Conservation (phyloP, 2,797 vertebrate genomes). For the Chromobotia macracanthus region DNA sequence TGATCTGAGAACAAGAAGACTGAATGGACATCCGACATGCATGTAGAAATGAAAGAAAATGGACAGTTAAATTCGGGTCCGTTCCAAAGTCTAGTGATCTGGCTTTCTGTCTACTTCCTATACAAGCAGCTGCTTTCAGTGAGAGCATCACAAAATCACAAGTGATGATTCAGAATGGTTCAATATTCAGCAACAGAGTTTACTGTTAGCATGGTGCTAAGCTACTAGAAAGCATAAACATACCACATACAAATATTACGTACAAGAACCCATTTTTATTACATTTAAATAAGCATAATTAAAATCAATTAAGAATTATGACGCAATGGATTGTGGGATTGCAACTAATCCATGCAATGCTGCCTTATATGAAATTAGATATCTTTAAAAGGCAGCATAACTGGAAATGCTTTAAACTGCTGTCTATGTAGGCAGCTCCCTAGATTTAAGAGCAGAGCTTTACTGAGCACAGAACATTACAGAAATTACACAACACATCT, state of each 20-base stretch:
- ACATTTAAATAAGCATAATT: no score
- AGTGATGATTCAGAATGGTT: background rate
- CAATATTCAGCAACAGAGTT: background rate
- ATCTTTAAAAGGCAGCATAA: no score
- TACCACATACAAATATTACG: background rate
- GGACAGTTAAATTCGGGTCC: constrained; percentile 1
- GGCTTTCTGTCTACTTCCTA: background rate
- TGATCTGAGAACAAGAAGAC: constrained; percentile 17
- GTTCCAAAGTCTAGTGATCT: constrained; percentile 2
- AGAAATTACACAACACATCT: background rate
- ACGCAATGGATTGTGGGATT: no score
- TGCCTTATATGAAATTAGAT: no score
- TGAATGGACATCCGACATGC: constrained; percentile 10
- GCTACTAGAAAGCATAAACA: background rate
- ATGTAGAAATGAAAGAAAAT: constrained; percentile 8
- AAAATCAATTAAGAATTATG: no score
- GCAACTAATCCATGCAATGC: no score
- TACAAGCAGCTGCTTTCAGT: background rate
- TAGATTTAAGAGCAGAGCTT: background rate
- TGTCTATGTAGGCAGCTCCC: background rate
- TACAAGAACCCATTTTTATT: background rate
- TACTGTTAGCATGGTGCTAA: background rate
- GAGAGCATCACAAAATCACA: background rate
- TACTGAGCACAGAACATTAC: background rate
- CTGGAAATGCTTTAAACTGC: background rate